Base-by-base conservation (phyloP, 2,888 invertebrate species). In the Ochropleura plecta region DNA sequence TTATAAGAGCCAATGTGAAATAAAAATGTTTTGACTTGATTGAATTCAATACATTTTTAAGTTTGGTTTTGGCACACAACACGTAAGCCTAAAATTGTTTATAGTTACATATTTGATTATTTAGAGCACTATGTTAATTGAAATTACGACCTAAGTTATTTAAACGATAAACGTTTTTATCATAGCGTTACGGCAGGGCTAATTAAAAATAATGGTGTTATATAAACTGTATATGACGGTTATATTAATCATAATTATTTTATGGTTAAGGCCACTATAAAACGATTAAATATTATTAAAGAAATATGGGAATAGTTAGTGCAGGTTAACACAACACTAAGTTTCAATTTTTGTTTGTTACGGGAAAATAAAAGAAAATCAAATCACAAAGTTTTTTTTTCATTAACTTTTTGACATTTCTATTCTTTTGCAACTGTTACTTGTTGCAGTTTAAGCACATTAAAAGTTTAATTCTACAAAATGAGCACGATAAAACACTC, bases 201-300 rank as follows among this genome's bases (percentile, higher is more conserved):
- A 53, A 42, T 69, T 69, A 48, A 59, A 77, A 73, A 44, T 62
- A 69, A 73, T 55, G 42, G 64, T 62, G 57, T 78, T 70, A 67
- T 59, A 82, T 70, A 82, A 82, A 59, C 40, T 3, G 30, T 8
- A 42, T 57, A 65, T 62, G 12, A 40, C 4, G 49, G n/a, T 70
- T 49, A 59, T 5, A 40, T 46, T 40, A 42, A 51, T 67, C 5
- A 62, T 46, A 49, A 53, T 46, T 60, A 46, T 78, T 64, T 42
- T 48, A 14, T 42, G 40, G 18, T 66, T 42, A 40, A 44, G 12
- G 10, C 53, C 8, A 51, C 18, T 62, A 9, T 10, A 67, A 42
- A n/a, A 30, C 1, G 9, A 14, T 60, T 48, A 53, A 12, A 67
- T 64, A 53, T 40, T 55, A 46, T 18, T 10, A 16, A 18, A n/a